These are phyloP conservation scores for Tachysurus fulvidraco DNA, from an alignment of 2,113 vertebrate species.

Conservation along the genomic window DNA sequence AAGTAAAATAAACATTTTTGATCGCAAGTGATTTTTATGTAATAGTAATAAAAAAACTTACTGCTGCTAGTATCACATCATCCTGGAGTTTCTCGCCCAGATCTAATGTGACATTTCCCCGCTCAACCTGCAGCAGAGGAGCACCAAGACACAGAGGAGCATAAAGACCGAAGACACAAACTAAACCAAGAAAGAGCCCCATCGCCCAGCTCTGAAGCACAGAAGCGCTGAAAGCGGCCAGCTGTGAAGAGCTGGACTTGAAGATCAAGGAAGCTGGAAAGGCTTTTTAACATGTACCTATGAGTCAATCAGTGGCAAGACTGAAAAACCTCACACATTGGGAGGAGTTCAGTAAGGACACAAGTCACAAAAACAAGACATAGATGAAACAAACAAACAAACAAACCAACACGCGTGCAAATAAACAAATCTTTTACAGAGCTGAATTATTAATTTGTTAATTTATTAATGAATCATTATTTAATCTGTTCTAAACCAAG, in stretches of 20 bases:
- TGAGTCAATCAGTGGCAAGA: conserved; percentile 71
- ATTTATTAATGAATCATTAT: not conserved
- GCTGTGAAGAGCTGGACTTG: conserved; percentile 51
- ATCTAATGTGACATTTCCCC: conserved; percentile 44
- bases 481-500: not conserved
- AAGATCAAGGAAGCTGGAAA: conserved; percentile 67
- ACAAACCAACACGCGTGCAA: too few species aligned
- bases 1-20: not conserved
- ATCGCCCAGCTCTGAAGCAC: conserved; percentile 25
- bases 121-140: conserved; percentile 54
- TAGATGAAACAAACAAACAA: not conserved
- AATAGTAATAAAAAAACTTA: conserved; percentile 62
- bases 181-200: conserved; percentile 40
- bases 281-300: conserved; percentile 72
- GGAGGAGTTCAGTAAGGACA: conserved; percentile 70
- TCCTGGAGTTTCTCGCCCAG: conserved; percentile 49
- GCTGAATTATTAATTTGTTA: not conserved
- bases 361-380: conserved; percentile 33
- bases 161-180: conserved; percentile 58
- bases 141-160: conserved; percentile 56
- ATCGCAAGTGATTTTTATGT: not conserved
- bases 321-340: conserved; percentile 69
- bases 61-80: conserved; percentile 70
- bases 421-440: not conserved
- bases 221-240: conserved; percentile 43